Conservation (phyloP, 1,140 invertebrate species). For the Cataglyphis hispanica region DNA sequence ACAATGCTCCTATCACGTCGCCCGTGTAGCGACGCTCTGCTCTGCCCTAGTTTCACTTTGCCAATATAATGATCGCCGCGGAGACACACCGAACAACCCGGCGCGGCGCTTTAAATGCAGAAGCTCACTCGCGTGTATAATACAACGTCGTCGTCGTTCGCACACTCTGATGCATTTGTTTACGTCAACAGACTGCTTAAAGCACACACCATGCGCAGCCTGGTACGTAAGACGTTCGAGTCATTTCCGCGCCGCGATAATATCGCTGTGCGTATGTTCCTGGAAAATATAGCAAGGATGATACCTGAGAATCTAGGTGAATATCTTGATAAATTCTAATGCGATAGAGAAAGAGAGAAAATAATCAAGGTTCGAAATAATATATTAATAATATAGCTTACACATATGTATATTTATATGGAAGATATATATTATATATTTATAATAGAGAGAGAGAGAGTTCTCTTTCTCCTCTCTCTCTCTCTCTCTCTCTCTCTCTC, state of each 20-base stretch:
- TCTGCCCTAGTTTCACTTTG: slow-evolving; percentile 53
- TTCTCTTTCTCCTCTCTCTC: background rate
- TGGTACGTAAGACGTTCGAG: background rate
- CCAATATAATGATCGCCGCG: slow-evolving; percentile 45
- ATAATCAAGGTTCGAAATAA: background rate
- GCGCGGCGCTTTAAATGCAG: slow-evolving; percentile 9
- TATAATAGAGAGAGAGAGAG: background rate
- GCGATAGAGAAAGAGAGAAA: too few species aligned
- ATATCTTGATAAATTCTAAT: background rate
- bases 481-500: too few species aligned
- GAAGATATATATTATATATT: background rate
- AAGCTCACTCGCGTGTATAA: background rate
- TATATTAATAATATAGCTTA: too few species aligned
- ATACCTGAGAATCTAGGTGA: background rate
- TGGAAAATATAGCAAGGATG: background rate
- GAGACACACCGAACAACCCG: slow-evolving; percentile 30
- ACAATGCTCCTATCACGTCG: slow-evolving; percentile 49
- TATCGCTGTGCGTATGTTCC: background rate
- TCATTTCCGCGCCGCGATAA: slow-evolving; percentile 10
- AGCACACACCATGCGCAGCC: too few species aligned
- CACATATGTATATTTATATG: background rate
- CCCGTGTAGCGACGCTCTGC: slow-evolving; percentile 36
- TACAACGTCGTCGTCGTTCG: background rate
- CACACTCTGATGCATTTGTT: slow-evolving; percentile 27
- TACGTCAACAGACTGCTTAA: slow-evolving; percentile 1